These are phyloP conservation scores for Campaea margaritaria DNA, from an alignment of 2,888 invertebrate genomes.

Conservation along the genomic window DNA sequence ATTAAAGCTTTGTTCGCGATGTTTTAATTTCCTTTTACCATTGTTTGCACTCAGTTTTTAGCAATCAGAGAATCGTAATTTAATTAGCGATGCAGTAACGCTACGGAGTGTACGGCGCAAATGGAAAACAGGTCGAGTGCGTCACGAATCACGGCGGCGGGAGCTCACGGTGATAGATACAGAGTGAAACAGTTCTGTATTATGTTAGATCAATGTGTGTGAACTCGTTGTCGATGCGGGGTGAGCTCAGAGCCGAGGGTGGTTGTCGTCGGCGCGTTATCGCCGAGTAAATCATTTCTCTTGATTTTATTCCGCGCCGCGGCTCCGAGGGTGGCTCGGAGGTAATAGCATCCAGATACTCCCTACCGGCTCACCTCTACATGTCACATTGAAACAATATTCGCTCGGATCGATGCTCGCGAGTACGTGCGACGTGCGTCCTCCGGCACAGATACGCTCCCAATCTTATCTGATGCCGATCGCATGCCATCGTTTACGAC, in stretches of 20 bases:
- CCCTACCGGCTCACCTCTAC: conserved; percentile 65
- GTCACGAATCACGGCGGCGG: conserved; percentile 37
- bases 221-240: conserved; percentile 61
- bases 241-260: conserved; percentile 48
- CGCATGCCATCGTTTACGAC: conserved; percentile 46
- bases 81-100: conserved; percentile 41
- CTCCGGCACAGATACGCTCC: conserved; percentile 59
- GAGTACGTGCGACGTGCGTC: conserved; percentile 60
- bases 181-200: conserved; percentile 54
- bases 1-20: conserved; percentile 54
- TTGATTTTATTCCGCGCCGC: conserved; percentile 76
- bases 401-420: conserved; percentile 62
- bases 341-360: conserved; percentile 76
- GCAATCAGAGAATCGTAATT: conserved; percentile 39
- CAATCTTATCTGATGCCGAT: conserved; percentile 35
- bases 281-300: conserved; percentile 76
- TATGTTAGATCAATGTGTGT: conserved; percentile 68
- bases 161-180: conserved; percentile 50
- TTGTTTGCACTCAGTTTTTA: conserved; percentile 44
- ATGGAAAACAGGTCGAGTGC: conserved; percentile 38
- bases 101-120: conserved; percentile 41
- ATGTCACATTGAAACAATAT: conserved; percentile 75
- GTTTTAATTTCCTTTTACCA: conserved; percentile 50
- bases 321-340: conserved; percentile 58
- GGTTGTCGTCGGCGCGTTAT: conserved; percentile 62